Conservation (phyloP, 2,113 vertebrate genomes). For the Hippocampus zosterae region DNA sequence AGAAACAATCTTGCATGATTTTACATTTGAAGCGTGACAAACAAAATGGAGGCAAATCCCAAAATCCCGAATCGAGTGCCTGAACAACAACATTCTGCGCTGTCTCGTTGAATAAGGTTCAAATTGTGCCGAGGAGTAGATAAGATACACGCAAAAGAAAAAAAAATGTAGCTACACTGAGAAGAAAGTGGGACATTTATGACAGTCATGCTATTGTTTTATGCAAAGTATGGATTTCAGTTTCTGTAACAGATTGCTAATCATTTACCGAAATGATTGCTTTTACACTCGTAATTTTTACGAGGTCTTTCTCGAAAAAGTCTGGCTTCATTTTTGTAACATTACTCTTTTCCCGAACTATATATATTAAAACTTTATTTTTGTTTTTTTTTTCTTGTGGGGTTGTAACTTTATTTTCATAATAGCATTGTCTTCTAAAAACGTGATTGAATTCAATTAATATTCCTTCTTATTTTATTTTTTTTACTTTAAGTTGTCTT, state of each 20-base stretch:
- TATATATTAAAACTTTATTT: too few relatives aligned
- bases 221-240: not conserved
- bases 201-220: not conserved
- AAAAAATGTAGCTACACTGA: too few relatives aligned
- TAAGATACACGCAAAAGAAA: not conserved
- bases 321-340: too few relatives aligned
- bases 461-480: not conserved
- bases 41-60: conserved; percentile 30
- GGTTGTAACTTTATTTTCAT: too few relatives aligned
- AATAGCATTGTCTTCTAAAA: not conserved
- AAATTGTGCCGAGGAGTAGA: not conserved
- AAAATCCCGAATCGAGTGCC: conserved; percentile 4
- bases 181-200: not conserved
- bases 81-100: conserved; percentile 45
- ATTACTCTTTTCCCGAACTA: too few relatives aligned
- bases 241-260: not conserved
- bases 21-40: conserved; percentile 39
- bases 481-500: too few relatives aligned
- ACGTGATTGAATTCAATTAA: not conserved
- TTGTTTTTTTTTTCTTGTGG: too few relatives aligned
- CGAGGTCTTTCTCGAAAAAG: too few relatives aligned
- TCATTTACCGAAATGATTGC: not conserved
- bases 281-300: not conserved
- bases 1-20: conserved; percentile 14
- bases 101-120: conserved; percentile 36